Conservation (phyloP, 2,888 invertebrate genomes). For the Criorhina ranunculi region DNA sequence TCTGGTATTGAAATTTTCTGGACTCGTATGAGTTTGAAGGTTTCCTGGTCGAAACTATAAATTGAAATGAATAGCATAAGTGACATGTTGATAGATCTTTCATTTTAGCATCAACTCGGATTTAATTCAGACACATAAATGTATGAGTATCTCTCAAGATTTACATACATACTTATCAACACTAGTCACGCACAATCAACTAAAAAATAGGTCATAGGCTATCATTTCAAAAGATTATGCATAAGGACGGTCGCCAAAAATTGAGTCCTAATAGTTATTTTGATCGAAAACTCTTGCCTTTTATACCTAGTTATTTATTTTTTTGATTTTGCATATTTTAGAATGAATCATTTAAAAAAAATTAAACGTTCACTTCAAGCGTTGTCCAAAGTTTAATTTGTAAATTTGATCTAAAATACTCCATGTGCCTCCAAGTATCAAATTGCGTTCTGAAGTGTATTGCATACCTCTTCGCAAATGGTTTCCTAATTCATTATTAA, state of each 20-base stretch:
- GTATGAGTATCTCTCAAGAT: background rate
- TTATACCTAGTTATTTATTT: background rate
- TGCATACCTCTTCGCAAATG: background rate
- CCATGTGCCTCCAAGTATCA: constrained; percentile 11
- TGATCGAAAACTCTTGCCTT: no score
- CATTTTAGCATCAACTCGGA: no score
- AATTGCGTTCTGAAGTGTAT: constrained; percentile 10
- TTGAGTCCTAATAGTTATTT: background rate
- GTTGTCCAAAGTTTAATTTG: constrained; percentile 3
- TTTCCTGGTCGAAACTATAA: background rate
- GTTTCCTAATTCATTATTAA: constrained; percentile 17
- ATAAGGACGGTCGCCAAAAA: background rate
- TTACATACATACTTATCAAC: background rate
- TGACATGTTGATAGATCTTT: no score
- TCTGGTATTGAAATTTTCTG: constrained; percentile 23
- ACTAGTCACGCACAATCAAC: background rate
- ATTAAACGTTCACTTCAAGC: constrained; percentile 9
- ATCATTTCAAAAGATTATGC: background rate
- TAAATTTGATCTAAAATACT: constrained; percentile 22
- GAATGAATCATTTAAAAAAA: constrained; percentile 25
- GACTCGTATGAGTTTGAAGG: background rate
- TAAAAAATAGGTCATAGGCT: constrained; percentile 17
- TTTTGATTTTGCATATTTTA: background rate
- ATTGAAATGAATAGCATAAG: background rate
- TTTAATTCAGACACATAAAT: no score